phyloP scores from a whole-genome alignment of 2,888 invertebrate species.

The Eupithecia subfuscata region DNA sequence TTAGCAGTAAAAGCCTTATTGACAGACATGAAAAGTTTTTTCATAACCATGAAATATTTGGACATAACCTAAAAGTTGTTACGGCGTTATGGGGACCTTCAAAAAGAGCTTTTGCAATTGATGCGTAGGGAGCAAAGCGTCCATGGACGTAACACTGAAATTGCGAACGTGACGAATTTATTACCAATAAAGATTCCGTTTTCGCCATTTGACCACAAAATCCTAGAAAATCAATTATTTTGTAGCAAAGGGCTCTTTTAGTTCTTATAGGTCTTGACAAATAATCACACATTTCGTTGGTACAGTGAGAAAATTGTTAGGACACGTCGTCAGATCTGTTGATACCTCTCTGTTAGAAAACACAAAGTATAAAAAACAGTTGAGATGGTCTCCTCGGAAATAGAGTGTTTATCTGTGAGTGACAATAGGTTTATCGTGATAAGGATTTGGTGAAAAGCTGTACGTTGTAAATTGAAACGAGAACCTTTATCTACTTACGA shows the following conservation, averaged over 20 bases:
- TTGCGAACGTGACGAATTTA: not conserved
- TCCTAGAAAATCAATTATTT: not conserved
- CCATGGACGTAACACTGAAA: not conserved
- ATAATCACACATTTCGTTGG: conserved; percentile 26
- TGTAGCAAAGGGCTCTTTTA: not conserved
- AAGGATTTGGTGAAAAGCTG: not conserved
- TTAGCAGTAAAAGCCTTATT: conserved; percentile 34
- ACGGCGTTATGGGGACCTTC: conserved; percentile 7
- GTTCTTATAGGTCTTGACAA: conserved; percentile 8
- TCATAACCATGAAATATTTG: conserved; percentile 29
- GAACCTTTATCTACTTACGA: not conserved
- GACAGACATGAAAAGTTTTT: conserved; percentile 33
- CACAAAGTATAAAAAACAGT: conserved; percentile 1
- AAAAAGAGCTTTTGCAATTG: conserved; percentile 8
- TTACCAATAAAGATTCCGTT: not conserved
- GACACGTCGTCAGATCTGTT: conserved; percentile 46
- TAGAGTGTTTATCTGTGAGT: not conserved
- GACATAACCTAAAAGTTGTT: conserved; percentile 12
- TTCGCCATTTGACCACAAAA: not conserved
- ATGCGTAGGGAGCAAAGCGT: not conserved
- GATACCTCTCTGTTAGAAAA: conserved; percentile 33
- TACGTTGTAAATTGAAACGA: not conserved
- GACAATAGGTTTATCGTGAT: conserved; percentile 8
- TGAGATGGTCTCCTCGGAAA: not conserved
- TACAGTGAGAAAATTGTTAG: conserved; percentile 51